phyloP scores from a whole-genome alignment of 2,888 invertebrate genomes.

The Pseudeuparius sepicola region DNA sequence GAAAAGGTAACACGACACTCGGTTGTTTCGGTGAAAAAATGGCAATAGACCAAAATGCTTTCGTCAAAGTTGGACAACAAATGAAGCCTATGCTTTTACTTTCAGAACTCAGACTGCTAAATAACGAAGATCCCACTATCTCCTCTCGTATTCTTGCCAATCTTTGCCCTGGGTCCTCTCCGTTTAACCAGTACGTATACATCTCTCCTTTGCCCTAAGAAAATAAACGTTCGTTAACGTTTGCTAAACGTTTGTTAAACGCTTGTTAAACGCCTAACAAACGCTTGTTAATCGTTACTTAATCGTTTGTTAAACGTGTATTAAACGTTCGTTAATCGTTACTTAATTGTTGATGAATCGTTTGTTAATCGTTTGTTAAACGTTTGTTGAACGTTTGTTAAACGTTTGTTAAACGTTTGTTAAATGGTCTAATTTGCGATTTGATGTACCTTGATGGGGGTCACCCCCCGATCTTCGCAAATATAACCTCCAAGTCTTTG shows the following conservation, averaged over 20 bases:
- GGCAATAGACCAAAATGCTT: neutral
- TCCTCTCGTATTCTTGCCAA: constrained; percentile 39
- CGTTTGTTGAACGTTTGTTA: too few species aligned
- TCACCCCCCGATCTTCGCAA: constrained; percentile 61
- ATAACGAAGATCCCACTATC: constrained; percentile 38
- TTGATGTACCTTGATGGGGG: constrained; percentile 68
- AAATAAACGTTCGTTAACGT: too few species aligned
- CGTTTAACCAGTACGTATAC: constrained; percentile 62
- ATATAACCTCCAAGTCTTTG: constrained; percentile 62
- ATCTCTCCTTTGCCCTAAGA: constrained; percentile 64
- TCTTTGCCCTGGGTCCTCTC: constrained; percentile 44
- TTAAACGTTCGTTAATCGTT: too few species aligned
- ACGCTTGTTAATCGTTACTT: too few species aligned
- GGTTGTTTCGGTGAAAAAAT: neutral
- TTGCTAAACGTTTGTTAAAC: too few species aligned
- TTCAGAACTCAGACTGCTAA: constrained; percentile 39
- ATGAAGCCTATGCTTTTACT: constrained; percentile 33
- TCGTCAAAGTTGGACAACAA: too few species aligned
- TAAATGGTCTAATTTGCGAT: too few species aligned
- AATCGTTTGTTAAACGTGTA: too few species aligned
- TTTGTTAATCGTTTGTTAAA: too few species aligned
- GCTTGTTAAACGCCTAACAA: too few species aligned
- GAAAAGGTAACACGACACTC: neutral
- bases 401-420: too few species aligned
- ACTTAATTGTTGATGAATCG: too few species aligned